Evolutionary conservation across 1,140 invertebrate species (phyloP).

Genomic region (Meloidogyne floridensis): DNA sequence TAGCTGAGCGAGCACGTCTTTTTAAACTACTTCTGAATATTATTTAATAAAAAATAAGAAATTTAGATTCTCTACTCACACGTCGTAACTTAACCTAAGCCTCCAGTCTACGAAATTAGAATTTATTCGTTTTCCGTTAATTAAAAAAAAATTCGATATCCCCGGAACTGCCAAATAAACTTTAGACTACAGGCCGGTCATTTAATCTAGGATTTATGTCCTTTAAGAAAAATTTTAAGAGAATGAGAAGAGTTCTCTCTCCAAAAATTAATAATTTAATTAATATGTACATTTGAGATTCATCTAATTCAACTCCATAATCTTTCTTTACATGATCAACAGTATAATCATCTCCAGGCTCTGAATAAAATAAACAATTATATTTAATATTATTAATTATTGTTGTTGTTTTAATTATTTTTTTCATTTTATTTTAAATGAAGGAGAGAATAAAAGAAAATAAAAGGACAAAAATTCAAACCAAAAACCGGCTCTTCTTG

Average conservation of each 20-base stretch:
- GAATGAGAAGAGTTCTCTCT: too few species aligned
- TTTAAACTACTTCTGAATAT: slow-evolving; percentile 56
- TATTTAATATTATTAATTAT: background rate
- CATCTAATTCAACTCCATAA: slow-evolving; percentile 62
- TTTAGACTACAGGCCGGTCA: too few species aligned
- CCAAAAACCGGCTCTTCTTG: slow-evolving; percentile 44
- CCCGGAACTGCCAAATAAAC: too few species aligned
- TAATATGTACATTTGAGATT: slow-evolving; percentile 54
- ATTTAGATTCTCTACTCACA: too few species aligned
- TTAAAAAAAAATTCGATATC: too few species aligned
- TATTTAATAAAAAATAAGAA: background rate
- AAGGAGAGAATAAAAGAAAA: slow-evolving; percentile 3
- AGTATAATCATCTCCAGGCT: slow-evolving; percentile 54
- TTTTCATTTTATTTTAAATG: background rate
- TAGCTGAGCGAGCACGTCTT: slow-evolving; percentile 60
- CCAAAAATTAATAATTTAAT: background rate
- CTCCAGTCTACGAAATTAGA: too few species aligned
- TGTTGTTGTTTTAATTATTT: background rate
- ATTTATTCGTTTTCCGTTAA: too few species aligned
- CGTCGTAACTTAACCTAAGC: too few species aligned
- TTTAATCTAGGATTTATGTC: too few species aligned
- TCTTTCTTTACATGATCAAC: slow-evolving; percentile 61
- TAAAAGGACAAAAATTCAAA: slow-evolving; percentile 26
- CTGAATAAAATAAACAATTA: slow-evolving; percentile 41
- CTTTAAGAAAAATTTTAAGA: too few species aligned